phyloP scores from a whole-genome alignment of 2,797 vertebrate species.

The Tympanoctomys barrerae region DNA sequence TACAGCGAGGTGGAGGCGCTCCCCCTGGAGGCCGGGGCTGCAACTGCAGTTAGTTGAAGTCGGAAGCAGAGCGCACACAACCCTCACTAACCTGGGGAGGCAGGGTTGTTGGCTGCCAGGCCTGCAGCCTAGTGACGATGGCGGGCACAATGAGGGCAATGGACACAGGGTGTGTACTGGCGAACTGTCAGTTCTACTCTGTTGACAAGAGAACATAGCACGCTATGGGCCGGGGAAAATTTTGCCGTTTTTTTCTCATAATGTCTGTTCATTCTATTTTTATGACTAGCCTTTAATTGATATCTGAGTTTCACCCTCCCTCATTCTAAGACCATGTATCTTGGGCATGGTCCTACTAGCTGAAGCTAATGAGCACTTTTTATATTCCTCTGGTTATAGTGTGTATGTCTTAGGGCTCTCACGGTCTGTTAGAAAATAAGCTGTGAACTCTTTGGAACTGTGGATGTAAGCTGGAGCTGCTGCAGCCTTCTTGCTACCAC shows the following conservation, averaged over 20 bases:
- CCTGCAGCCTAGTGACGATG: neutral
- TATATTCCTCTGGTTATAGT: neutral
- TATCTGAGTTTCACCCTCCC: neutral
- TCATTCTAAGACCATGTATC: neutral
- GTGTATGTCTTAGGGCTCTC: neutral
- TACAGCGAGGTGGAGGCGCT: neutral
- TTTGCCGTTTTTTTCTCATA: neutral
- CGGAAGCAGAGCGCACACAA: neutral
- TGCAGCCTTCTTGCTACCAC: neutral
- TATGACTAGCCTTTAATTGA: neutral
- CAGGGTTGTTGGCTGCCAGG: neutral
- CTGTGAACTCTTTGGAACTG: neutral
- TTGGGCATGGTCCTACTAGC: neutral
- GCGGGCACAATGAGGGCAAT: accelerated
- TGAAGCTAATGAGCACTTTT: neutral
- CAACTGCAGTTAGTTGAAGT: neutral
- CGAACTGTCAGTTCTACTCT: too few species aligned
- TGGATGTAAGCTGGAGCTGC: neutral
- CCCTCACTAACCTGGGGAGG: neutral
- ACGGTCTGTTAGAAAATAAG: neutral
- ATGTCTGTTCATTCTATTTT: neutral
- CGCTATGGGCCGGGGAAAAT: neutral
- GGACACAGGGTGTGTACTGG: neutral
- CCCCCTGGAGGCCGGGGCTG: neutral
- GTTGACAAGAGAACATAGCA: neutral